Base-by-base conservation (phyloP, 2,113 vertebrate species). In the Catharus fuscescens region DNA sequence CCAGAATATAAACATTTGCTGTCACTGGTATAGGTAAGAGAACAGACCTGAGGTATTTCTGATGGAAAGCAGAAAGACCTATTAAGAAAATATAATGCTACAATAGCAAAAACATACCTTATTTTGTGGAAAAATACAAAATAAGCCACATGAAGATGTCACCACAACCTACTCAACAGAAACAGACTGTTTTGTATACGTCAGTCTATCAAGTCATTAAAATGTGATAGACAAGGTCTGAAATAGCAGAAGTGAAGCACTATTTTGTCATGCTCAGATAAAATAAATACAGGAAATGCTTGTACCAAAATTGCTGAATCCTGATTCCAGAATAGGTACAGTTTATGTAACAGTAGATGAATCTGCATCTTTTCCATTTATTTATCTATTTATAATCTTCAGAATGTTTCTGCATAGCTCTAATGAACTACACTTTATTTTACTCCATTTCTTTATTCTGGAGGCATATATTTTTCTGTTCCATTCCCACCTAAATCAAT, bases 241-340 rank as follows among this genome's bases (percentile, higher is more conserved):
- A 95, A 95, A 96, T 10, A 91, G 82, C 72, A 92, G 64, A 91
- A 92, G 56, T 84, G 72, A 92, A 93, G 91, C 29, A 84, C 44
- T 26, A 81, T 60, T 95, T 60, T 86, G 56, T 79, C 61, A 84
- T 84, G 90, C 72, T 81, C 74, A 89, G 80, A 81, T 64, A 84
- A 88, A 92, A 86, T 42, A 95, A 83, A 84, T 80, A 79, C 80
- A 92, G 89, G 91, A 97, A 96, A 92, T 72, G 91, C 80, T 69
- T 78, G 52, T 48, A 81, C 72, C 52, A 74, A 90, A 97, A 93
- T 16, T 80, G 95, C 82, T 94, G 93, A 95, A 90, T 94, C 74
- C 71, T 70, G 71, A 82, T 90, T 84, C 71, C 74, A 92, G 74
- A 93, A 96, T 88, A 73, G 88, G 56, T 59, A 50, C 29, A n/a